Base-by-base conservation (phyloP, 1,140 invertebrate species). In the Colletes latitarsis region DNA sequence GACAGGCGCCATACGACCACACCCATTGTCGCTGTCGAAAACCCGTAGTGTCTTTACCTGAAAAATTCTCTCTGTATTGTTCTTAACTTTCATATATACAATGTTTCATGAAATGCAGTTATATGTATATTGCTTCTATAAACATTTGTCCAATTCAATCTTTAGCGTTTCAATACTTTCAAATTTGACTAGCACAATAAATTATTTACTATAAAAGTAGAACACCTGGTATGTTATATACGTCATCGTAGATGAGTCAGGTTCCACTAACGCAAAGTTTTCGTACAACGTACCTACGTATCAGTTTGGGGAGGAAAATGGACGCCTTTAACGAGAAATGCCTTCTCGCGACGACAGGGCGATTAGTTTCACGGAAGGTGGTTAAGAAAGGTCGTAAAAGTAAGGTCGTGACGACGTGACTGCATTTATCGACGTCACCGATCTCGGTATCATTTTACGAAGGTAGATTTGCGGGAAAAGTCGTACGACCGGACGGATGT, bases 351-450 rank as follows among this genome's bases (percentile, higher is more conserved):
- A 83, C 79, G 58, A 87, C 68, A 82, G 66, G 17, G 55, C 68
- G 77, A 88, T 88, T 89, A 88, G 83, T 87, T 82, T 82, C 83
- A 68, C 83, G 53, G 81, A 72, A 82, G 80, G 82, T 88, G 75
- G 68, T 81, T 77, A 21, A 49, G 30, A 30, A 63, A 39, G 74
- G 53, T 71, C 46, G 58, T 76, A 80, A 74, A 73, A 82, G 60
- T 70, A 60, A 21, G 64, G 53, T 15, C 30, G 43, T 66, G 67
- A 58, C n/a, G 64, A 72, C 55, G 70, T 77, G 52, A 39, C 10
- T 46, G 14, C 4, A 1, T 60, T 69, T 83, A 77, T 81, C 58
- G 49, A 43, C 43, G 17, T 19, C 60, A 21, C 71, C 72, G 67
- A 79, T 80, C 58, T 43, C 8, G 64, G 53, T 62, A 57, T 63